Evolutionary conservation across 2,888 invertebrate species (phyloP), one percentile per base, ranked within the genome.

Genomic region (Branchinecta sandiegonensis): DNA sequence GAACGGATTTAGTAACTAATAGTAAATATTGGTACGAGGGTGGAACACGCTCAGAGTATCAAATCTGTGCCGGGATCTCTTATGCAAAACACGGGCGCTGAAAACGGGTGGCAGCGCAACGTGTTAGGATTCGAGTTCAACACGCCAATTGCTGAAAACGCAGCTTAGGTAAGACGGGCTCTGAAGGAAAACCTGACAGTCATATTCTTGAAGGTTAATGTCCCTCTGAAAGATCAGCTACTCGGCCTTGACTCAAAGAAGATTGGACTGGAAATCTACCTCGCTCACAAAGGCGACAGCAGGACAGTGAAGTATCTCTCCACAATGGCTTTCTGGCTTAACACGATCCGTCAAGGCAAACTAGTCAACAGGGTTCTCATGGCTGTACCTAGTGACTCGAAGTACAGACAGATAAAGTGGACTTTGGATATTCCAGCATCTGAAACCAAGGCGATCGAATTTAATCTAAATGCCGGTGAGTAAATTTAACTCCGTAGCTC

Each of bases 361-460:
- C 8, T 56, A 17, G 63, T 56, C 23, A 56, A 56, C 23, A 56
- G 63, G 23, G 37, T 37, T 37, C 63, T 56, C 23, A 56, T 56
- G 63, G 56, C 14, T 56, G 14, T 56, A 56, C n/a, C 23, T 8
- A 23, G 63, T 9, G 23, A 56, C 63, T 10, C 23, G 23, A n/a
- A 23, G 14, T 56, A 56, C 63, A 8, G 63, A 56, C 67, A 69
- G 56, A 47, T 14, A 13, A 65, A 68, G 10, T 48, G 67, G 37
- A 46, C 66, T 17, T 65, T 69, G 65, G 69, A 69, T 48, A 46
- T 56, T 8, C 23, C 66, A 23, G 65, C 65, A 12, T 69, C 69
- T 13, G 69, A 68, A 13, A 69, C 68, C 12, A 65, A 69, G 65
- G 66, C 37, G 65, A 65, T 69, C 67, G 65, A 65, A 65, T 47